phyloP scores from a whole-genome alignment of 2,888 invertebrate genomes.

The Myopa testacea region DNA sequence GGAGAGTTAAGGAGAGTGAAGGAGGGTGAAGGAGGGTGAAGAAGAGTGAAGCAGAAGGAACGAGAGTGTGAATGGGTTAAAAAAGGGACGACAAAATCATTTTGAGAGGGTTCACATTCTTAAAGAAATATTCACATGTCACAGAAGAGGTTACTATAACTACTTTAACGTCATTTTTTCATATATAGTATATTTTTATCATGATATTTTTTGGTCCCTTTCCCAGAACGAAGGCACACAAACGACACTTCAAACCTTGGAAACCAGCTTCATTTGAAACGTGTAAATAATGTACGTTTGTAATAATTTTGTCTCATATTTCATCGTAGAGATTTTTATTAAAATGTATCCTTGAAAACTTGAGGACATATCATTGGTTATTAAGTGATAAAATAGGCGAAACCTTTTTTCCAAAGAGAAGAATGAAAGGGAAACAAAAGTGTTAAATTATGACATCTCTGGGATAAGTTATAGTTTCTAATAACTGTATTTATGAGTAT shows the following conservation, averaged over 20 bases:
- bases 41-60: neutral
- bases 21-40: neutral
- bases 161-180: no score
- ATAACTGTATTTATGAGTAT: no score
- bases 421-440: no score
- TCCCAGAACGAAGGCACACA: neutral
- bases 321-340: constrained; percentile 26
- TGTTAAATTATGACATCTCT: constrained; percentile 8
- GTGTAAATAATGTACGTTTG: constrained; percentile 18
- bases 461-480: constrained; percentile 8
- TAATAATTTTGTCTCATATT: constrained; percentile 32
- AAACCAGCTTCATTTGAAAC: neutral
- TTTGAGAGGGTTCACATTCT: neutral
- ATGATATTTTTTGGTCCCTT: neutral
- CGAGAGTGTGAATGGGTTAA: neutral
- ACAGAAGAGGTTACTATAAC: neutral
- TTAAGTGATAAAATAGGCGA: neutral
- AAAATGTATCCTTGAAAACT: neutral
- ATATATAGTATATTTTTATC: neutral
- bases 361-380: neutral
- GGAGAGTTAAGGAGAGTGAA: neutral
- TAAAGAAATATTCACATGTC: neutral
- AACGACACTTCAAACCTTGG: no score
- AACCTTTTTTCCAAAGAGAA: no score
- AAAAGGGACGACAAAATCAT: neutral